Evolutionary conservation across 2,888 invertebrate genomes (phyloP), one percentile per base, ranked within the genome.

Genomic region (Tortrix viridana): DNA sequence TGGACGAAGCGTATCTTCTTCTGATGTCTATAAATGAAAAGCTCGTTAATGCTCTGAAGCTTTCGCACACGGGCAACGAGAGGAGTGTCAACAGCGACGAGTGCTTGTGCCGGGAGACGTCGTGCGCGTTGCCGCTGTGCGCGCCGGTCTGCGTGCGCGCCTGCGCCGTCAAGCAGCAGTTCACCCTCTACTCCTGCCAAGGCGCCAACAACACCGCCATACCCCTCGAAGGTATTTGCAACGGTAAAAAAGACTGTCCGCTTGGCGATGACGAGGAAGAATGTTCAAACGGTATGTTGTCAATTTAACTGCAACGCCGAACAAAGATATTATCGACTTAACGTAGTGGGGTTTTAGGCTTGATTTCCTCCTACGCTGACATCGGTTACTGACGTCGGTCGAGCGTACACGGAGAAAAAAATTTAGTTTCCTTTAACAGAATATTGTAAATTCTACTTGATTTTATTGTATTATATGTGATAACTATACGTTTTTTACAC

Each of bases 241-340:
- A 91, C 57, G 80, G 82, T 12, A 79, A 75, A 64, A 41, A 52
- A 2, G 78, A 88, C 67, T 91, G 91, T 65, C 77, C 79, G 1
- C 69, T 71, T 26, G 81, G 77, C 26, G 82, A 86, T 47, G 91
- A 91, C 44, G 91, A 91, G 75, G 58, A 66, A 0, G 57, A 76
- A 41, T 91, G 91, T 69, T 72, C 66, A 20, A 74, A 70, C 72
- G 86, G 89, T 85, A 74, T 68, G 12, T 23, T n/a, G 3, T 18
- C 44, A 20, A 1, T 44, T 12, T 7, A 12, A 32, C 32, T 12
- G 32, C 3, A 32, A 12, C 32, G 32, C 7, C 12, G 12, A 12
- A 32, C 1, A 32, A 32, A 32, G 12, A 22, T 22, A 22, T n/a
- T n/a, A n/a, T n/a, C n/a, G n/a, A n/a, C n/a, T n/a, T n/a, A n/a